Conservation (phyloP, 2,113 vertebrate species). For the Pelecanus crispus region DNA sequence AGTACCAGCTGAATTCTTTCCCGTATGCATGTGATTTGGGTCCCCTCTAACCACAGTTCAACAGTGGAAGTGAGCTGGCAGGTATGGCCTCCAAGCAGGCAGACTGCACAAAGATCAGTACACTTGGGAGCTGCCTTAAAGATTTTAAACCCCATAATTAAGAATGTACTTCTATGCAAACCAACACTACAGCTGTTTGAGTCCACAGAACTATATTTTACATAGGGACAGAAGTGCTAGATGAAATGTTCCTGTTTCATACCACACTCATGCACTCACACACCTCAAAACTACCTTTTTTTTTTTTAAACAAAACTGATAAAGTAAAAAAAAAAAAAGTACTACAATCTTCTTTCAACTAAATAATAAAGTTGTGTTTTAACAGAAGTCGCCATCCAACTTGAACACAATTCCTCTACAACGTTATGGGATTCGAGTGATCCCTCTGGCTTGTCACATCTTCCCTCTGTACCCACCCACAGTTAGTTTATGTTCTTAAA, state of each 20-base stretch:
- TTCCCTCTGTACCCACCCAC: neutral
- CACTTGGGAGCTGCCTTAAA: neutral
- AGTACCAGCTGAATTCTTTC: neutral
- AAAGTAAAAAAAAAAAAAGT: neutral
- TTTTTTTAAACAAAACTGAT: neutral
- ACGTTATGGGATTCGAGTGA: fast-evolving
- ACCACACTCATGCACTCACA: neutral
- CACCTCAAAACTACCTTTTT: neutral
- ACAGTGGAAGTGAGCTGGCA: fast-evolving
- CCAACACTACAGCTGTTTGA: neutral
- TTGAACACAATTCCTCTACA: neutral
- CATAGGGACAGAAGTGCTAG: neutral
- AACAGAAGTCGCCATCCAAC: neutral
- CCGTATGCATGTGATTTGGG: fast-evolving
- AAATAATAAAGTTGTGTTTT: neutral
- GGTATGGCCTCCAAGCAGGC: neutral
- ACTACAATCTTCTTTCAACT: neutral
- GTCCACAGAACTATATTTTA: neutral
- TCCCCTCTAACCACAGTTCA: neutral
- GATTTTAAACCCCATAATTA: fast-evolving
- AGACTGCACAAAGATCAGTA: neutral
- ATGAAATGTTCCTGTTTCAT: neutral
- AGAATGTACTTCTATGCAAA: neutral
- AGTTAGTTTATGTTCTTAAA: neutral
- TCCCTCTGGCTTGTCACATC: neutral